Conservation (phyloP, 35 echinoderm and acorn worm species). For the Lytechinus pictus region DNA sequence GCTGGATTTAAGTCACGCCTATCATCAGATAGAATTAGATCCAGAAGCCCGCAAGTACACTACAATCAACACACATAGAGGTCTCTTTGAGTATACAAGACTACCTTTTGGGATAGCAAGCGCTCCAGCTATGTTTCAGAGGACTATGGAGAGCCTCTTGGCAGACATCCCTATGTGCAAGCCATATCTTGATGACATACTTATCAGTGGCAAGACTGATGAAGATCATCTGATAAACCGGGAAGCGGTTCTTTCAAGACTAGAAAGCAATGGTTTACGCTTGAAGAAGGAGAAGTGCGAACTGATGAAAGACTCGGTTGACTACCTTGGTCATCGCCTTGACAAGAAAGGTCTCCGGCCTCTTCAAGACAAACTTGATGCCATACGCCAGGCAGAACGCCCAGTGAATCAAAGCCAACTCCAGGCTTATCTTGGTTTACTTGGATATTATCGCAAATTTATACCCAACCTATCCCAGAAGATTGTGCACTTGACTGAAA, state of each 20-base stretch:
- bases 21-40: constrained; percentile 63
- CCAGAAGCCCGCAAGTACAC: constrained; percentile 37
- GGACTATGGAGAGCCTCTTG: no score
- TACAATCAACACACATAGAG: constrained; percentile 57
- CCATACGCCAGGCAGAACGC: no score
- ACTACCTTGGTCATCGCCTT: no score
- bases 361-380: no score
- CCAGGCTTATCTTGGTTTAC: no score
- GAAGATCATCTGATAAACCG: neutral
- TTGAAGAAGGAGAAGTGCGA: constrained; percentile 64
- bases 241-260: neutral
- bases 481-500: no score
- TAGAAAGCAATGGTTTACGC: constrained; percentile 7
- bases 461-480: no score
- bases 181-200: constrained; percentile 58
- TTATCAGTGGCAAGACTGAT: constrained; percentile 1
- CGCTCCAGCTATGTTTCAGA: constrained; percentile 37
- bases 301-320: constrained; percentile 54
- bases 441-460: no score
- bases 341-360: no score
- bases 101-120: constrained; percentile 58
- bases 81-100: constrained; percentile 52
- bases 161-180: no score
- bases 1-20: constrained; percentile 57
- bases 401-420: no score